Conservation (phyloP, 2,888 invertebrate genomes). For the Aromia moschata region DNA sequence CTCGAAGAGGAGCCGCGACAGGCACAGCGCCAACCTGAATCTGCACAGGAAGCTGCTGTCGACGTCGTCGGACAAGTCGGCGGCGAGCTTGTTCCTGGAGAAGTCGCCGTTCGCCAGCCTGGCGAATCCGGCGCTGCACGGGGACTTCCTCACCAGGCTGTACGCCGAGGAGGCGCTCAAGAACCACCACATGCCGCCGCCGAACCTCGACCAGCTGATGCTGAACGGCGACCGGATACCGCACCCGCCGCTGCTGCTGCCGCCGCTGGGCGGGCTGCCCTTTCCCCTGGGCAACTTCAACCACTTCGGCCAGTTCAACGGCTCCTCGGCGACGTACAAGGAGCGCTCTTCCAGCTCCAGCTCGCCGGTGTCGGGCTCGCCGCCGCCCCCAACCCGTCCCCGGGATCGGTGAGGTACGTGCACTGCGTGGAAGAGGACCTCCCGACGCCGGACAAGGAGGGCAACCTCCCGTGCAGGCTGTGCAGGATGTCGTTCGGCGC, state of each 20-base stretch:
- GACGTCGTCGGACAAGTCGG: slow-evolving; percentile 68
- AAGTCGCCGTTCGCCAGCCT: slow-evolving; percentile 67
- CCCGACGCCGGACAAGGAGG: slow-evolving; percentile 72
- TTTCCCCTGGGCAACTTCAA: slow-evolving; percentile 65
- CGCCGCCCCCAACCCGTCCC: slow-evolving; percentile 62
- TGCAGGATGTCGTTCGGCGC: slow-evolving; percentile 74
- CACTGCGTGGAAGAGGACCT: slow-evolving; percentile 75
- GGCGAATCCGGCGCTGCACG: slow-evolving; percentile 75
- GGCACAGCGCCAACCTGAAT: slow-evolving; percentile 91
- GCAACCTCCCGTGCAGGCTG: slow-evolving; percentile 74
- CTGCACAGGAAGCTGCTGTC: slow-evolving; percentile 89
- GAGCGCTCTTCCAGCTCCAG: slow-evolving; percentile 64
- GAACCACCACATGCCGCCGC: slow-evolving; percentile 62
- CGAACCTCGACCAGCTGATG: slow-evolving; percentile 63
- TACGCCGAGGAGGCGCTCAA: slow-evolving; percentile 78
- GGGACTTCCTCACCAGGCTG: slow-evolving; percentile 80
- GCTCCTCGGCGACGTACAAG: slow-evolving; percentile 53
- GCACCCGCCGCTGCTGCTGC: slow-evolving; percentile 69
- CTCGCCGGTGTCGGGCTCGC: slow-evolving; percentile 66
- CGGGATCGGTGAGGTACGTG: slow-evolving; percentile 59
- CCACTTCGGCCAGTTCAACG: slow-evolving; percentile 63
- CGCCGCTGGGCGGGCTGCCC: slow-evolving; percentile 67
- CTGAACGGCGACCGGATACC: slow-evolving; percentile 65
- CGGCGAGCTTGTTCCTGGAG: slow-evolving; percentile 62
- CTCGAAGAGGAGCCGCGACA: slow-evolving; percentile 90